Evolutionary conservation across 35 echinoderm and acorn worm species (phyloP).

Genomic region (Ophiothrix spiculata): DNA sequence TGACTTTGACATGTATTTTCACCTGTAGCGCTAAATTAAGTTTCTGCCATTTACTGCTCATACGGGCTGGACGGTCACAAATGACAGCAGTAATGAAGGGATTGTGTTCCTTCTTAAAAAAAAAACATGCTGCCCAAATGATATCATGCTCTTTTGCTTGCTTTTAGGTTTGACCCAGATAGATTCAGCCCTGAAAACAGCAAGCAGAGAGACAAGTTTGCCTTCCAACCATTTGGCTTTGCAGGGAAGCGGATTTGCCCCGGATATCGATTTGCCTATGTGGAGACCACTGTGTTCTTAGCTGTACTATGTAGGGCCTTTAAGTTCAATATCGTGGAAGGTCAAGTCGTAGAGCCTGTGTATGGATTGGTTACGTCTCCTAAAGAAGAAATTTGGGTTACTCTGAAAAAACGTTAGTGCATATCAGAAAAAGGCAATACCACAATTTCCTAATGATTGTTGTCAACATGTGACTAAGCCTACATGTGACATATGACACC

Average conservation of each 20-base stretch:
- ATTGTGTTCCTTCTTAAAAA: neutral
- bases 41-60: too few species aligned
- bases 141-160: slow-evolving; percentile 7
- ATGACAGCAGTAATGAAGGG: too few species aligned
- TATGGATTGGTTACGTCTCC: slow-evolving; percentile 63
- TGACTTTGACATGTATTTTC: neutral
- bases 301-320: slow-evolving; percentile 58
- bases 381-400: slow-evolving; percentile 76
- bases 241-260: slow-evolving; percentile 72
- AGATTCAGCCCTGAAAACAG: slow-evolving; percentile 51
- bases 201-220: slow-evolving; percentile 33
- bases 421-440: too few species aligned
- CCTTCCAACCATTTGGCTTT: slow-evolving; percentile 81
- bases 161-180: slow-evolving; percentile 68
- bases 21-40: neutral
- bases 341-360: slow-evolving; percentile 56
- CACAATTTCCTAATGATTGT: too few species aligned
- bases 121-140: neutral
- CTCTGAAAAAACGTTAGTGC: slow-evolving; percentile 71
- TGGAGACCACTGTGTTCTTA: slow-evolving; percentile 68
- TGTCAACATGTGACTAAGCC: too few species aligned
- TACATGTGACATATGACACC: too few species aligned
- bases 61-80: too few species aligned
- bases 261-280: slow-evolving; percentile 62
- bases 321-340: slow-evolving; percentile 66